These are phyloP conservation scores for Trichonephila inaurata DNA, from an alignment of 1,140 invertebrate genomes.

Conservation along the genomic window DNA sequence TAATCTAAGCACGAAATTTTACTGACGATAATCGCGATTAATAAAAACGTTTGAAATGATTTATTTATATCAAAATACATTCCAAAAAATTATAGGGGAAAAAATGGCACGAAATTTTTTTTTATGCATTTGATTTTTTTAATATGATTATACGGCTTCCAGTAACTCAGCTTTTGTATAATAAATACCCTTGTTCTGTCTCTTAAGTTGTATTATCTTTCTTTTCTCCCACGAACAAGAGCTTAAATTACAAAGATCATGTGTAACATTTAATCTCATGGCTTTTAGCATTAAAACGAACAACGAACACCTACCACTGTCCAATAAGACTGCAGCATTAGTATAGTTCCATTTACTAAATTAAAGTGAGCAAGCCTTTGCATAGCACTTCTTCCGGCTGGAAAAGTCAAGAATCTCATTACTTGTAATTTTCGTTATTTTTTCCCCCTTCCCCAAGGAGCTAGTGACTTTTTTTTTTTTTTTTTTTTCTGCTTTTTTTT, in stretches of 20 bases:
- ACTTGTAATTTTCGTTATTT: neutral
- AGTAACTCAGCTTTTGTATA: neutral
- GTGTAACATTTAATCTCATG: conserved; percentile 12
- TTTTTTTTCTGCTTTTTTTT: too few species aligned
- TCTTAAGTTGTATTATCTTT: neutral
- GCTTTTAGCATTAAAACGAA: neutral
- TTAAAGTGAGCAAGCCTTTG: neutral
- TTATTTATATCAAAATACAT: neutral
- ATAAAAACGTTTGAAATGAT: neutral
- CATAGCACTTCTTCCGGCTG: neutral
- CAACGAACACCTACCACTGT: neutral
- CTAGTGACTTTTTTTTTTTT: neutral
- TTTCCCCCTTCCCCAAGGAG: neutral
- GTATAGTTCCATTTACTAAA: neutral
- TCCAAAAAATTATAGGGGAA: neutral
- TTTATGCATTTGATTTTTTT: neutral
- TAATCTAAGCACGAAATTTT: too few species aligned
- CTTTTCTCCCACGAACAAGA: neutral
- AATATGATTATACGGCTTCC: neutral
- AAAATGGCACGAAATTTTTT: neutral
- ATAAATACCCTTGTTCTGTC: neutral
- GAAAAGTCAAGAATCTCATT: conserved; percentile 14
- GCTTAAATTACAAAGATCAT: neutral
- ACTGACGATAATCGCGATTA: too few species aligned
- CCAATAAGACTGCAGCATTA: neutral